phyloP scores from a whole-genome alignment of 2,113 vertebrate species.

The Cranoglanis bouderius region DNA sequence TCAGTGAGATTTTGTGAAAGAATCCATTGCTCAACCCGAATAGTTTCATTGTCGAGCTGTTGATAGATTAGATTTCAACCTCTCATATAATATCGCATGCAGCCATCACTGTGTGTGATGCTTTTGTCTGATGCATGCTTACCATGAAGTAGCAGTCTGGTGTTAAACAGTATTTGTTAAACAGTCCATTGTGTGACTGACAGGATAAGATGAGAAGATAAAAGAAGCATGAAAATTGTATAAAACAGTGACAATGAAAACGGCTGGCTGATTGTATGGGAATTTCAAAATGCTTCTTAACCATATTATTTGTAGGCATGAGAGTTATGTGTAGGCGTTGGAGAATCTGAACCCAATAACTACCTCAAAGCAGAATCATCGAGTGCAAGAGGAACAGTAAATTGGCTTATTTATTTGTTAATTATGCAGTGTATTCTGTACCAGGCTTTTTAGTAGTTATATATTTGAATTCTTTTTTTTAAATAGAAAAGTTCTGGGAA shows the following conservation, averaged over 20 bases:
- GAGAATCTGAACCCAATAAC: neutral
- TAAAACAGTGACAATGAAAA: conserved; percentile 8
- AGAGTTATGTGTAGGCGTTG: neutral
- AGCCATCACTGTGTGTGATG: neutral
- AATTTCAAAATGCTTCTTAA: conserved; percentile 17
- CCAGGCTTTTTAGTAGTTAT: neutral
- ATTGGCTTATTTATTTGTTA: neutral
- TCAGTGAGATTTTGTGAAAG: neutral
- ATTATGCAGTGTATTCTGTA: no score
- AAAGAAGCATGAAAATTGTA: neutral
- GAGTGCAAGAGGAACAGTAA: neutral
- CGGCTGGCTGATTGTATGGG: neutral
- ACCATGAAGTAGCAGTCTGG: neutral
- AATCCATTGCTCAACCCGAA: neutral
- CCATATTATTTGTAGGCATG: neutral
- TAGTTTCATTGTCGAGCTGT: neutral
- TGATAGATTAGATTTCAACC: neutral
- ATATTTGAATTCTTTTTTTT: neutral
- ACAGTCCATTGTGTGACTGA: neutral
- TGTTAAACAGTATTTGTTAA: conserved; percentile 1
- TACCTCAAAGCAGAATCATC: neutral
- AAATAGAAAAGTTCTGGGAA: neutral
- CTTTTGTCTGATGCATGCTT: neutral
- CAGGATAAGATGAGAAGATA: conserved; percentile 11
- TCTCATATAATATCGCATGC: neutral